These are phyloP conservation scores for Hydrozoanthus tunicans DNA, from an alignment of 64 coral and sea anemone genomes.

Conservation along the genomic window DNA sequence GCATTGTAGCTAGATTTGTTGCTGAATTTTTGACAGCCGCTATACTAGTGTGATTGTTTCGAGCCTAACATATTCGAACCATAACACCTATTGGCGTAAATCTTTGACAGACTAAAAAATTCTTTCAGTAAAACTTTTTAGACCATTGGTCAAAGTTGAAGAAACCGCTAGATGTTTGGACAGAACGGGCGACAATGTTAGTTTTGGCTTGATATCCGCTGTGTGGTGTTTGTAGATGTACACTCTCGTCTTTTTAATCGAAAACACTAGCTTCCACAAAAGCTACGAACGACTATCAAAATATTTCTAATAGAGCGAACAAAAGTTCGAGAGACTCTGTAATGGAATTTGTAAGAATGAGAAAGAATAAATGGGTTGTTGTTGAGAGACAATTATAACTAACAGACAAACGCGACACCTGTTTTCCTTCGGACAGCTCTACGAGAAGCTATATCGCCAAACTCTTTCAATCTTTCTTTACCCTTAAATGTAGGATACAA, in stretches of 20 bases:
- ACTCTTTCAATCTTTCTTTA: background rate
- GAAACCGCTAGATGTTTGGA: background rate
- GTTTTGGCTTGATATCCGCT: background rate
- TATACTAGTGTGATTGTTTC: background rate
- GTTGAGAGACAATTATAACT: background rate
- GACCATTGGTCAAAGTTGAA: background rate
- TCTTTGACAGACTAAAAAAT: no score
- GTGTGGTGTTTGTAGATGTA: background rate
- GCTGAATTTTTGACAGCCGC: background rate
- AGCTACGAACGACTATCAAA: background rate
- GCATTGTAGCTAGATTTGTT: background rate
- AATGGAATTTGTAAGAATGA: background rate
- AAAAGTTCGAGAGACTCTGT: background rate
- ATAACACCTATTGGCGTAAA: no score
- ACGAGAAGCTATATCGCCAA: background rate
- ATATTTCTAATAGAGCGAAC: background rate
- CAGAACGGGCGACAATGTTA: background rate
- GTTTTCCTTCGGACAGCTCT: background rate
- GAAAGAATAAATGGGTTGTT: background rate
- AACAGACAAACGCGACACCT: background rate
- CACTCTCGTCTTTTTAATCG: background rate
- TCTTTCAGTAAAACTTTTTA: no score
- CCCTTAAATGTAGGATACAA: background rate
- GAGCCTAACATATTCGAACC: no score
- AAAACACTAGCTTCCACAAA: background rate